Conservation (phyloP, 2,888 invertebrate genomes). For the Prosopocoilus inquinatus region DNA sequence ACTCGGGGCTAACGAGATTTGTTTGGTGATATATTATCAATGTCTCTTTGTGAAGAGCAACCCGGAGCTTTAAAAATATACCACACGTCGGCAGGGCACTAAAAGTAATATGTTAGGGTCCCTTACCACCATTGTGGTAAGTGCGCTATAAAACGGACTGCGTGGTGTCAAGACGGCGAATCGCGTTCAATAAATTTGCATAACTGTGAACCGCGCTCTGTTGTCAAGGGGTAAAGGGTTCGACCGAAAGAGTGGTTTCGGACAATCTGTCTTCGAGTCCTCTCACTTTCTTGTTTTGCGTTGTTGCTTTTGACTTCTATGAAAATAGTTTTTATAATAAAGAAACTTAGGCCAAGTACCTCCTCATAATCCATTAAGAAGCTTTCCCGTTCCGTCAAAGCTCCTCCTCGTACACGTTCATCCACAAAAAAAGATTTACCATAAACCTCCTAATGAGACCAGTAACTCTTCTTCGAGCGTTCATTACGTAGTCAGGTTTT, state of each 20-base stretch:
- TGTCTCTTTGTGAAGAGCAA: too few relatives aligned
- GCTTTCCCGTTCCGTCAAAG: too few relatives aligned
- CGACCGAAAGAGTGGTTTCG: conserved; percentile 35
- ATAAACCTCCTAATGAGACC: background rate
- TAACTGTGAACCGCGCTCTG: conserved; percentile 30
- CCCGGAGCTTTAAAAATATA: too few relatives aligned
- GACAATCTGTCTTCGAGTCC: conserved; percentile 33
- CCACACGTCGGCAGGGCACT: conserved; percentile 4
- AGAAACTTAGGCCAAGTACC: too few relatives aligned
- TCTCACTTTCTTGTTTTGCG: conserved; percentile 25
- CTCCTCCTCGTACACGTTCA: background rate
- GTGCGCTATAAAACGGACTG: conserved; percentile 10
- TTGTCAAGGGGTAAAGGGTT: conserved; percentile 11
- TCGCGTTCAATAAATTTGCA: conserved; percentile 36
- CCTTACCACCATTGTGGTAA: conserved; percentile 8
- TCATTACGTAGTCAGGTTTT: conserved; percentile 26
- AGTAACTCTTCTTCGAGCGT: conserved; percentile 3
- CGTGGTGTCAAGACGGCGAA: conserved; percentile 10
- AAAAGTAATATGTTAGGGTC: conserved; percentile 11
- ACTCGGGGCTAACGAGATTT: too few relatives aligned
- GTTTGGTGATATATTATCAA: too few relatives aligned
- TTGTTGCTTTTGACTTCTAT: conserved; percentile 25
- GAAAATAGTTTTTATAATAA: conserved; percentile 5
- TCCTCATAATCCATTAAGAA: too few relatives aligned
- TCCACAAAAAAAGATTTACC: background rate